These are phyloP conservation scores for Cosmia pyralina DNA, from an alignment of 2,888 invertebrate genomes.

Conservation along the genomic window DNA sequence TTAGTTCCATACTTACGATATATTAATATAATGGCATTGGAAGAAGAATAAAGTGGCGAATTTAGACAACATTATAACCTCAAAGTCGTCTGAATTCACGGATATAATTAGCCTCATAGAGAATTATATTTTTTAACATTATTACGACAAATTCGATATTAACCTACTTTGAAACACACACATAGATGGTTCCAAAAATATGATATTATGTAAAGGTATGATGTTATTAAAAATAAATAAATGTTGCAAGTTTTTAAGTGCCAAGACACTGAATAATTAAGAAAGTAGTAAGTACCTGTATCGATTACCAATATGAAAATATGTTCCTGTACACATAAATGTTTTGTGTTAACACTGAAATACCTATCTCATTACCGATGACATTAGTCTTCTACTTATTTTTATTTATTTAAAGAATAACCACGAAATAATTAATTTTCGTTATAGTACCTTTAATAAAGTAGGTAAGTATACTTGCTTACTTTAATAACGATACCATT, in stretches of 20 bases:
- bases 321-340: neutral
- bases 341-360: neutral
- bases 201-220: neutral
- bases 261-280: slow-evolving; percentile 7
- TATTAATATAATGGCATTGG: neutral
- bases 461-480: neutral
- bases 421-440: neutral
- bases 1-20: neutral
- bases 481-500: neutral
- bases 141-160: neutral
- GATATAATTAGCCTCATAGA: neutral
- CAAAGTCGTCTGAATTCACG: too few relatives aligned
- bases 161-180: neutral
- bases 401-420: neutral
- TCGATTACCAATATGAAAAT: slow-evolving; percentile 21
- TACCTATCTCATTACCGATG: neutral
- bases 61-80: neutral
- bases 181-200: neutral
- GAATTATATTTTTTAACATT: neutral
- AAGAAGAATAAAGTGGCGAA: neutral
- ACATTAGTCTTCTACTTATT: neutral
- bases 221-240: slow-evolving; percentile 1
- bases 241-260: neutral
- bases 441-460: neutral
- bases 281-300: neutral